phyloP scores from a whole-genome alignment of 2,113 vertebrate genomes.

The Actenoides lindsayi region DNA sequence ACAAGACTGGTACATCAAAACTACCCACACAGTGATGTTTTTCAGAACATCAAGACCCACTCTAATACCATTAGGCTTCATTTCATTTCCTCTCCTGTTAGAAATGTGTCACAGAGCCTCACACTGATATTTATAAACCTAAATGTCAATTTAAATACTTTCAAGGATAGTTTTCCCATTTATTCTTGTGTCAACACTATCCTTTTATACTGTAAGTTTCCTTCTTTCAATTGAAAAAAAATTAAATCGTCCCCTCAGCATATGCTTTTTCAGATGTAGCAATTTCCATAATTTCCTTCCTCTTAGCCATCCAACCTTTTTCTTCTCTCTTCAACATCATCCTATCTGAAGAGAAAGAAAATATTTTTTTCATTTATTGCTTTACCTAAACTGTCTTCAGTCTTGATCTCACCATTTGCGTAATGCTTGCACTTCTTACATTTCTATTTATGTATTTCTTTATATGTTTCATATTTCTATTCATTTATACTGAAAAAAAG shows the following conservation, averaged over 20 bases:
- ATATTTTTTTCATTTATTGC: neutral
- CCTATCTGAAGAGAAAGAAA: neutral
- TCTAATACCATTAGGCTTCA: neutral
- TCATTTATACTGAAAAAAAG: neutral
- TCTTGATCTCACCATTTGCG: neutral
- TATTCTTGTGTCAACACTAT: neutral
- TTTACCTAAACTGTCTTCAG: neutral
- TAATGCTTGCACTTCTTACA: neutral
- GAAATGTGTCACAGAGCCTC: neutral
- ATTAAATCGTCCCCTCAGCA: neutral
- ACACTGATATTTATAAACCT: neutral
- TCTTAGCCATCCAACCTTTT: neutral
- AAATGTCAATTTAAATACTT: neutral
- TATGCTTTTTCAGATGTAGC: neutral
- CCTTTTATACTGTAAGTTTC: neutral
- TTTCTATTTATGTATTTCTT: neutral
- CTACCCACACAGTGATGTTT: neutral
- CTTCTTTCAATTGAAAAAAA: neutral
- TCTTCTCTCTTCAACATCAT: neutral
- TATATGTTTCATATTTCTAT: neutral
- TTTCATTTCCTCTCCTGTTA: neutral
- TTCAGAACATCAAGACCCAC: neutral
- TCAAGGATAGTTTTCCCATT: neutral
- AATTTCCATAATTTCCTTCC: neutral
- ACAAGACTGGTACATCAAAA: neutral